Conservation (phyloP, 2,888 invertebrate species). For the Lacanobia wlatinum region DNA sequence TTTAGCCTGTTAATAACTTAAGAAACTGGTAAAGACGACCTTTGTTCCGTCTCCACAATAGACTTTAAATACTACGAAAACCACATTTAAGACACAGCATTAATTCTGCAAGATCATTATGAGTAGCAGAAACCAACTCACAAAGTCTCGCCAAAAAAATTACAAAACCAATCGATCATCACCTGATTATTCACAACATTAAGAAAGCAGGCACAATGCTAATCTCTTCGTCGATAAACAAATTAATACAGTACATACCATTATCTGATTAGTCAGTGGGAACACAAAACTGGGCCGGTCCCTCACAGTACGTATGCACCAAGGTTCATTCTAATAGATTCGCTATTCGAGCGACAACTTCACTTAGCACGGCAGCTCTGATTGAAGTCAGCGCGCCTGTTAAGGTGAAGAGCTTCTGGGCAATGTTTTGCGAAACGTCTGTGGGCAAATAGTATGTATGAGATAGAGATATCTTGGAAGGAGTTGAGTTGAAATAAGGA, state of each 20-base stretch:
- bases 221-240: constrained; percentile 6
- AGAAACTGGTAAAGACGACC: not conserved
- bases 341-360: constrained; percentile 69
- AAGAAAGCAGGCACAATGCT: not conserved
- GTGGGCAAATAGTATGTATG: not conserved
- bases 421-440: not conserved
- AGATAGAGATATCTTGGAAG: not conserved
- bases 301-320: constrained; percentile 45
- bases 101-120: not conserved
- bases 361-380: constrained; percentile 72
- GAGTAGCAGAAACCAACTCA: not conserved
- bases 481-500: not conserved
- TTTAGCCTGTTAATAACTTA: too few relatives aligned
- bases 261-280: constrained; percentile 36
- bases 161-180: not conserved
- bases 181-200: not conserved
- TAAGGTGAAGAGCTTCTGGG: constrained; percentile 69
- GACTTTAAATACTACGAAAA: not conserved
- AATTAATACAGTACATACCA: constrained; percentile 53
- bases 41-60: not conserved
- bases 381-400: constrained; percentile 72
- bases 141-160: not conserved
- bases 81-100: not conserved
- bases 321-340: constrained; percentile 65
- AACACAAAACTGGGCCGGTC: constrained; percentile 35